phyloP scores from a whole-genome alignment of 2,797 vertebrate species.

The Eulemur albifrons region DNA sequence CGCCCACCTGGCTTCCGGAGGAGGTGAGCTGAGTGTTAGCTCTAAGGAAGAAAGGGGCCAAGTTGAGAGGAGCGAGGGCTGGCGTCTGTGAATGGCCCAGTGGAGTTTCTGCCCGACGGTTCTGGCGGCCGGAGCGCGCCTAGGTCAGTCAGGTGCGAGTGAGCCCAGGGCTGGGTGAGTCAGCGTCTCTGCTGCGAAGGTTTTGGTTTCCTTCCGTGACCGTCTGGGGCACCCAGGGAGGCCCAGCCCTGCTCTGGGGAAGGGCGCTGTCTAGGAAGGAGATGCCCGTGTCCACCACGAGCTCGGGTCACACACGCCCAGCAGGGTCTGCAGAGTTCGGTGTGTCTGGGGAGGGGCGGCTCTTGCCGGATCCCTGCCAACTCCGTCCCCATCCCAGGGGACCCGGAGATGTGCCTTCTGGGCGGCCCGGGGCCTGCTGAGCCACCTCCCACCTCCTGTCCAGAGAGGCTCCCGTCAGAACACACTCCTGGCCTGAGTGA shows the following conservation, averaged over 20 bases:
- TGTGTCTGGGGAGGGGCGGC: too few species aligned
- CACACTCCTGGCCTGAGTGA: background rate
- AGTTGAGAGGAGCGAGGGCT: rapidly evolving
- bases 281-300: background rate
- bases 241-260: rapidly evolving
- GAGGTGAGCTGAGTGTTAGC: background rate
- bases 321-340: too few species aligned
- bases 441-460: background rate
- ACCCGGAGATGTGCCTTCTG: too few species aligned
- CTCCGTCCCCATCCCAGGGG: background rate
- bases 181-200: rapidly evolving
- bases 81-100: rapidly evolving
- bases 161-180: rapidly evolving
- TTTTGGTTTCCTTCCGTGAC: background rate
- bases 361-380: background rate
- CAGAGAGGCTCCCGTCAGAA: background rate
- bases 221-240: background rate
- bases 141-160: background rate
- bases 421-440: too few species aligned
- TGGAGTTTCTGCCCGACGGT: background rate
- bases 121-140: rapidly evolving
- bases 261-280: background rate
- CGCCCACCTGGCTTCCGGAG: rapidly evolving
- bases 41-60: background rate
- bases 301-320: rapidly evolving